Evolutionary conservation across 2,113 vertebrate species (phyloP), one percentile per base, ranked within the genome.

Genomic region (Ceyx melanurus): DNA sequence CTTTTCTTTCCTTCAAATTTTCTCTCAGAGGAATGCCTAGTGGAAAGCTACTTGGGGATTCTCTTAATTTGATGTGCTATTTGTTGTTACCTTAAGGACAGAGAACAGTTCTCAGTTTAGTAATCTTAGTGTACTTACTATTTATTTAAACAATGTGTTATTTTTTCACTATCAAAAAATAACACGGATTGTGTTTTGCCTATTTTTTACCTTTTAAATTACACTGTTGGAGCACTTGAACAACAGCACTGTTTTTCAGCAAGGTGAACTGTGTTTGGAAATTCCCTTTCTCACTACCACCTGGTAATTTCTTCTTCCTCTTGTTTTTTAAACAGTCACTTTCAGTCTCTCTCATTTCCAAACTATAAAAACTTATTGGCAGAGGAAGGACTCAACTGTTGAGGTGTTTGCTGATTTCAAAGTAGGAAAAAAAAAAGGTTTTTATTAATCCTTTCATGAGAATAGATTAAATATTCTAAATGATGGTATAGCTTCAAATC

Each of bases 401-500:
- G 66, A 86, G 73, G 62, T 82, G 54, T 82, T 90, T 66, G 40
- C 48, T 88, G 73, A 66, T 94, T 88, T 91, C 68, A 81, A 77
- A 86, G 48, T 46, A 73, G 45, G 23, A 50, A 20, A 60, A 60
- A 76, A 60, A 76, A 67, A 73, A 66, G 21, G n/a, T 40, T 84
- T 78, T 71, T 21, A 9, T 31, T 35, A 85, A 40, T 75, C 40
- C 42, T 73, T 72, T 86, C 61, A 71, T 74, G 61, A 67, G 45
- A 81, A 60, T 20, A 23, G 74, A 60, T 81, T 74, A 86, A 94
- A 40, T 81, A 77, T 35, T 77, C 48, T 72, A 82, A 93, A 72
- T 79, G 50, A 53, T 86, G 58, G 29, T 50, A 42, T 78, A 93
- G 92, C 86, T 94, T 40, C 84, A 91, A 95, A 84, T 71, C 71